These are phyloP conservation scores for Apodemia hepburni DNA, from an alignment of 2,888 invertebrate species.

Conservation along the genomic window DNA sequence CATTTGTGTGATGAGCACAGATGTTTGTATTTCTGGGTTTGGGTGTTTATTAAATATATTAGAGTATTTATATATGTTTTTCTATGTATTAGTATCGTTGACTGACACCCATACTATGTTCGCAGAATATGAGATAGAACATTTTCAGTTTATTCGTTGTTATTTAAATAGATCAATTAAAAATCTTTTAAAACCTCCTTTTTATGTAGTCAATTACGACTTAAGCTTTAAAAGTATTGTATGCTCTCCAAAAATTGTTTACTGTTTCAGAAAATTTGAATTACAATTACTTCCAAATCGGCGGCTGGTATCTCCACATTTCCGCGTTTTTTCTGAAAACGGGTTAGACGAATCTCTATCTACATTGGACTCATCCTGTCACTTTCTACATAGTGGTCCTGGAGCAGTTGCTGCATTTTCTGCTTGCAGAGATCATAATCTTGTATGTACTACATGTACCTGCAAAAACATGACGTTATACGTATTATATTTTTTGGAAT, in stretches of 20 bases:
- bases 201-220: conserved; percentile 20
- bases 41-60: too few relatives aligned
- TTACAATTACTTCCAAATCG: conserved; percentile 82
- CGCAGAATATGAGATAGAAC: too few relatives aligned
- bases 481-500: neutral
- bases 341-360: conserved; percentile 61
- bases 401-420: conserved; percentile 83
- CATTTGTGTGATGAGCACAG: too few relatives aligned
- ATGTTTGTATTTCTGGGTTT: too few relatives aligned
- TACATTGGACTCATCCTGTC: conserved; percentile 73
- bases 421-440: conserved; percentile 81
- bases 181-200: too few relatives aligned
- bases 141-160: too few relatives aligned
- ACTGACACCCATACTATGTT: too few relatives aligned
- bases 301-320: conserved; percentile 79
- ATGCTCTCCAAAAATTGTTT: conserved; percentile 17
- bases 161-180: too few relatives aligned
- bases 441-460: conserved; percentile 69
- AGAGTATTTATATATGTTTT: too few relatives aligned
- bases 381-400: conserved; percentile 82
- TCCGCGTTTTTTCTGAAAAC: conserved; percentile 79
- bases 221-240: conserved; percentile 7
- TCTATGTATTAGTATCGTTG: too few relatives aligned
- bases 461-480: neutral
- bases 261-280: conserved; percentile 73